Evolutionary conservation across 2,888 invertebrate species (phyloP).

Genomic region (Pseudococcus viburni): DNA sequence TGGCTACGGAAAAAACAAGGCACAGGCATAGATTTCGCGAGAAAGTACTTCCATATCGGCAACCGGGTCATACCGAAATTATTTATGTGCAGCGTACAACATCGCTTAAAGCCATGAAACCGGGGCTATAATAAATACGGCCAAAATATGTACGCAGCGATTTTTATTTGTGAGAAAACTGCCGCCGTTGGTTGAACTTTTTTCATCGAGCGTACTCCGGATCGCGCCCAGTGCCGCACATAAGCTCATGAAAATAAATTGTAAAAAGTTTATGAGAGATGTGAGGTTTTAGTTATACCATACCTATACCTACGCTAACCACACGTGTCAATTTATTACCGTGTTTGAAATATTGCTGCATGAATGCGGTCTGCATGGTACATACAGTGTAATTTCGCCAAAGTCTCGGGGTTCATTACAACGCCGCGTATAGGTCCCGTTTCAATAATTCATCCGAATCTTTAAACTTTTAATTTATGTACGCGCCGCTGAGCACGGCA

Average conservation of each 20-base stretch:
- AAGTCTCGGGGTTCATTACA: background rate
- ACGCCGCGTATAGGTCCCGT: background rate
- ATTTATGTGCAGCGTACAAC: background rate
- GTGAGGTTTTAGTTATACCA: background rate
- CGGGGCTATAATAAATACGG: background rate
- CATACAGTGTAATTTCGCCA: background rate
- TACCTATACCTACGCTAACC: background rate
- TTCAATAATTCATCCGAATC: conserved; percentile 34
- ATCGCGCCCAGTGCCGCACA: background rate
- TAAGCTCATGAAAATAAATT: conserved; percentile 44
- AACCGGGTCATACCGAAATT: background rate
- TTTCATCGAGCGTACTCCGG: background rate
- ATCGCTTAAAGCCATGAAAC: background rate
- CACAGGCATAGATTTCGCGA: background rate
- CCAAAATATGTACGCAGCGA: conserved; percentile 26
- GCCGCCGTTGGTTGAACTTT: background rate
- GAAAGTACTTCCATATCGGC: background rate
- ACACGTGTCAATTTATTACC: conserved; percentile 40
- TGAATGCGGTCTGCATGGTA: background rate
- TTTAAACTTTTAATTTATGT: conserved; percentile 36
- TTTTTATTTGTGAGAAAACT: conserved; percentile 33
- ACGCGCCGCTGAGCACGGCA: background rate
- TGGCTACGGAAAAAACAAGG: background rate
- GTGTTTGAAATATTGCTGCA: conserved; percentile 2
- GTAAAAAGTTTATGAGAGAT: conserved; percentile 43